A percentile compares a stretch with the other conserved stretches of the same genome.
Evolutionary conservation across 2,797 vertebrate species (phyloP).

Genomic region (Hemibagrus guttatus): DNA sequence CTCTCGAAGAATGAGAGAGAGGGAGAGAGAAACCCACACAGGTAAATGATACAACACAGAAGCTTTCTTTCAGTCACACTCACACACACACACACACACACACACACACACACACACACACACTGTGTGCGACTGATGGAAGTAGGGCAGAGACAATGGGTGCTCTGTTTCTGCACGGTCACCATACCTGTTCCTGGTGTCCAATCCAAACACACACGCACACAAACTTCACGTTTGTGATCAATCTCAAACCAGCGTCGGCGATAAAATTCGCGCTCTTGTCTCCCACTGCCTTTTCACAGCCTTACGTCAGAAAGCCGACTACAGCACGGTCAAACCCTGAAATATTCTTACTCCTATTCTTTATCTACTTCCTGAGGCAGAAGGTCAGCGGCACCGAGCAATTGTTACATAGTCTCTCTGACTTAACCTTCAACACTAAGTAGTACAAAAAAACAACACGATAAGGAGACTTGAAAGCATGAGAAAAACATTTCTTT

Average conservation of each 20-base stretch:
- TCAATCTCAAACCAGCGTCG: background rate
- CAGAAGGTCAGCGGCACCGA: constrained; percentile 12
- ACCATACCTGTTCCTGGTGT: constrained; percentile 61
- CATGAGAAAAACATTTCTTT: too few species aligned
- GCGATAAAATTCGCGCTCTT: constrained; percentile 10
- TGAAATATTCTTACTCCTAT: background rate
- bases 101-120: constrained; percentile 25
- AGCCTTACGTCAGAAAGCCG: background rate
- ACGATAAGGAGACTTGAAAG: background rate
- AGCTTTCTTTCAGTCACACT: constrained; percentile 37
- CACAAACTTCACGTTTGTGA: constrained; percentile 8
- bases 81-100: constrained; percentile 32
- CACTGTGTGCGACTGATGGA: background rate
- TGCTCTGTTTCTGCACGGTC: constrained; percentile 20
- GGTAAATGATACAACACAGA: constrained; percentile 49
- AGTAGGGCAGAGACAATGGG: constrained; percentile 18
- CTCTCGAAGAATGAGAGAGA: constrained; percentile 47
- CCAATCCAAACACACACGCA: constrained; percentile 1
- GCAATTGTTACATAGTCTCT: constrained; percentile 63
- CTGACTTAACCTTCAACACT: constrained; percentile 65
- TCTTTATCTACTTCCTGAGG: constrained; percentile 4
- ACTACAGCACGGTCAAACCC: background rate
- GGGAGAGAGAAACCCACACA: constrained; percentile 49
- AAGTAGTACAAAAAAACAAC: constrained; percentile 35
- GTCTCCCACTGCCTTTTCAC: background rate